These are phyloP conservation scores for Orchestes rusci DNA, from an alignment of 2,888 invertebrate species.

Conservation along the genomic window DNA sequence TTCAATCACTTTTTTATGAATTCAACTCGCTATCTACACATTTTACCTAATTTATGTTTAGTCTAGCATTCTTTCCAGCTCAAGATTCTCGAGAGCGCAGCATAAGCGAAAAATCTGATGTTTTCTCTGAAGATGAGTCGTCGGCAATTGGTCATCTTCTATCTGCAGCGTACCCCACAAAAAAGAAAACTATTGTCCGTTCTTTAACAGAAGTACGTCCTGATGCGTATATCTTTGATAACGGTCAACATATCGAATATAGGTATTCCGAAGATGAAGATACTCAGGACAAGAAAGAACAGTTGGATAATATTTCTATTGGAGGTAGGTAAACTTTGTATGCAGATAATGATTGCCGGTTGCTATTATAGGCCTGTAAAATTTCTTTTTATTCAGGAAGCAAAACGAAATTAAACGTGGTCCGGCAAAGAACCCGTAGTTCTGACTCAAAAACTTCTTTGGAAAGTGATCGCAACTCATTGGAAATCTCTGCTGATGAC, in stretches of 20 bases:
- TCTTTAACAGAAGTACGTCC: constrained; percentile 60
- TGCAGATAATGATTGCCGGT: neutral
- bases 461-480: constrained; percentile 35
- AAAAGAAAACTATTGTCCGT: constrained; percentile 43
- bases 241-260: constrained; percentile 58
- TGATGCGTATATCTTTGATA: constrained; percentile 53
- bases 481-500: constrained; percentile 38
- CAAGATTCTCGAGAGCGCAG: constrained; percentile 50
- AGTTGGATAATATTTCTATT: constrained; percentile 35
- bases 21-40: no score
- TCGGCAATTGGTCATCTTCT: constrained; percentile 28
- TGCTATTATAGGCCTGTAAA: neutral
- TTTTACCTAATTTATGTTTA: no score
- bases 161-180: constrained; percentile 39
- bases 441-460: constrained; percentile 49
- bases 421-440: constrained; percentile 47
- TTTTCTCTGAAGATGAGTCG: constrained; percentile 38
- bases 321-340: constrained; percentile 29
- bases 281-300: constrained; percentile 43
- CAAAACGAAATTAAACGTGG: constrained; percentile 33
- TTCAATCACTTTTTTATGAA: no score
- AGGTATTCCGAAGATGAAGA: constrained; percentile 63
- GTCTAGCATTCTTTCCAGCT: constrained; percentile 12
- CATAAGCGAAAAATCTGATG: constrained; percentile 51
- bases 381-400: constrained; percentile 34